Evolutionary conservation across 2,113 vertebrate species (phyloP).

Genomic region (Neolamprologus fasciatus): DNA sequence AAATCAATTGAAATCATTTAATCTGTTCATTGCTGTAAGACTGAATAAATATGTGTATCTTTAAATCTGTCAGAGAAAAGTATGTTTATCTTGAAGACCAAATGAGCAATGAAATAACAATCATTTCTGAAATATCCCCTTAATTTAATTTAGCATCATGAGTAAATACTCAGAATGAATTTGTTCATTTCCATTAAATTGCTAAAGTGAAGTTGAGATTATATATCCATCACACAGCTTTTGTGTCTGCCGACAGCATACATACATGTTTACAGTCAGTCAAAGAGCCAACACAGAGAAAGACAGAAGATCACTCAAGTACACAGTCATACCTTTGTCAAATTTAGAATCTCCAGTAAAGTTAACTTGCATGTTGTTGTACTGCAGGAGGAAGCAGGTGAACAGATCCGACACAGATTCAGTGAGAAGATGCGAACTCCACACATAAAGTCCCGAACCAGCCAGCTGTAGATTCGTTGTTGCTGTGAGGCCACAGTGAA

Average conservation of each 20-base stretch:
- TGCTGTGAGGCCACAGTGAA: neutral
- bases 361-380: neutral
- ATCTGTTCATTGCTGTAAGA: neutral
- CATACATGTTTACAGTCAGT: neutral
- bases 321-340: neutral
- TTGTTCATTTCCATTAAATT: neutral
- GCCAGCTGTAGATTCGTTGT: neutral
- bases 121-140: neutral
- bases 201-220: neutral
- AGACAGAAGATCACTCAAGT: neutral
- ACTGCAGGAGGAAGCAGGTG: neutral
- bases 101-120: neutral
- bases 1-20: neutral
- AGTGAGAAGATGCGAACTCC: neutral
- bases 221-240: neutral
- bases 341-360: neutral
- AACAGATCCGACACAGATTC: neutral
- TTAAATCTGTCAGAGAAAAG: neutral
- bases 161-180: neutral
- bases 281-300: neutral
- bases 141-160: neutral
- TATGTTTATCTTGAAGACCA: neutral
- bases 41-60: neutral
- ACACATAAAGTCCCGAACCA: neutral
- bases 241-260: neutral